A percentile compares a stretch with the other conserved stretches of the same genome.
These are phyloP conservation scores for Polyergus mexicanus DNA, from an alignment of 1,140 invertebrate genomes.

Conservation along the genomic window DNA sequence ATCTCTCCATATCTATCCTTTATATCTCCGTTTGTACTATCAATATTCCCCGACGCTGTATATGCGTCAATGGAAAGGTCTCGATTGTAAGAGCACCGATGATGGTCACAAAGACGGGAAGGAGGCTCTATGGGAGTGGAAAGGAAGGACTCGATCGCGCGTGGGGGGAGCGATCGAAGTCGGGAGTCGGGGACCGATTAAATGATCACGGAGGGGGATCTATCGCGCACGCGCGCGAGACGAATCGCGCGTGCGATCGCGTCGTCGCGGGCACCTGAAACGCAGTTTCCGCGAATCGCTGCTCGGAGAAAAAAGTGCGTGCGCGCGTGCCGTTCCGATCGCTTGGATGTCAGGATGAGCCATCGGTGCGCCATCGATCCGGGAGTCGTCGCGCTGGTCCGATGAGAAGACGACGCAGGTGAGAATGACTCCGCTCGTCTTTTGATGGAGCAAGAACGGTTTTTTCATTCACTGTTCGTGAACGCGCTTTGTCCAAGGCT, in stretches of 20 bases:
- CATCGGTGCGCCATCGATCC: not conserved
- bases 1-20: not conserved
- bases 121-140: not conserved
- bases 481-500: not conserved
- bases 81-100: not conserved
- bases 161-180: slow-evolving; percentile 40
- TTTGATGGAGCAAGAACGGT: not conserved
- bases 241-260: slow-evolving; percentile 70
- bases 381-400: slow-evolving; percentile 46
- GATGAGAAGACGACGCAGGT: slow-evolving; percentile 57
- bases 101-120: slow-evolving; percentile 1
- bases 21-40: not conserved
- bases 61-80: not conserved
- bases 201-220: slow-evolving; percentile 27
- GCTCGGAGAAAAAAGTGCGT: slow-evolving; percentile 81
- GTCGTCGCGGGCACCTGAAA: slow-evolving; percentile 82
- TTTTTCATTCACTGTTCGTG: not conserved
- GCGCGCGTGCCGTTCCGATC: slow-evolving; percentile 65
- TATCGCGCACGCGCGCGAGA: slow-evolving; percentile 74
- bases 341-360: slow-evolving; percentile 53
- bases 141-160: slow-evolving; percentile 37
- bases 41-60: not conserved
- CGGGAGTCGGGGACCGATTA: slow-evolving; percentile 34
- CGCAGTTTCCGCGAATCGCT: slow-evolving; percentile 85
- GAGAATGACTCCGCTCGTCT: not conserved